phyloP scores from a whole-genome alignment of 1,140 invertebrate species.

The Coboldia fuscipes region DNA sequence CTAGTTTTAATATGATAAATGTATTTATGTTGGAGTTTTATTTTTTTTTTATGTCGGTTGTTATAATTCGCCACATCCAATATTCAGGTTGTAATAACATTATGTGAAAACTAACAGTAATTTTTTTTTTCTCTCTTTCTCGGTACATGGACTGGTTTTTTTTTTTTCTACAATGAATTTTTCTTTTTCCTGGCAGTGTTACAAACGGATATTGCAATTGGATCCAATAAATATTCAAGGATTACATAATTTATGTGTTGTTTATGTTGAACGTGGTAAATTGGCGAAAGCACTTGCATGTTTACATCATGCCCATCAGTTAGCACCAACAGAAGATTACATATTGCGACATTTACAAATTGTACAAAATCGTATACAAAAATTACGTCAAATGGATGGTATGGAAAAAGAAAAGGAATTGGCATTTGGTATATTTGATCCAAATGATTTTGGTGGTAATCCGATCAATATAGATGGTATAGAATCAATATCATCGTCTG shows the following conservation, averaged over 20 bases:
- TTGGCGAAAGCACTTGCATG: constrained; percentile 65
- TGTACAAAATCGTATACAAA: constrained; percentile 14
- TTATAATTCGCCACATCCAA: too few relatives aligned
- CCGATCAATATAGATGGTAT: background rate
- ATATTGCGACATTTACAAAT: constrained; percentile 57
- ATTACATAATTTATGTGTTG: constrained; percentile 87
- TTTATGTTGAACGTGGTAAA: constrained; percentile 77
- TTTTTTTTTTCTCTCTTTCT: background rate
- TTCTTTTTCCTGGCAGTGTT: too few relatives aligned
- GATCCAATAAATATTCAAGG: constrained; percentile 88
- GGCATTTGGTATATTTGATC: constrained; percentile 17
- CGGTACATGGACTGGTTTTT: too few relatives aligned
- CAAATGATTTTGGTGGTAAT: constrained; percentile 11
- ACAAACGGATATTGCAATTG: constrained; percentile 62
- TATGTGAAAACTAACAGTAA: background rate
- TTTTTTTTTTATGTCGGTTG: too few relatives aligned
- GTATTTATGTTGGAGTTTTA: too few relatives aligned
- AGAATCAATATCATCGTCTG: too few relatives aligned
- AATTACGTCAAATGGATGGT: constrained; percentile 19
- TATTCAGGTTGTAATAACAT: too few relatives aligned
- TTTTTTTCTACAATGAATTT: too few relatives aligned
- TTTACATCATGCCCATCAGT: constrained; percentile 48
- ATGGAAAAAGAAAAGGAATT: constrained; percentile 14
- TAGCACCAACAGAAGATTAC: constrained; percentile 78
- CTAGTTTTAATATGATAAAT: too few relatives aligned